Conservation (phyloP, 1,140 invertebrate genomes). For the Aphelinus atriplicis region DNA sequence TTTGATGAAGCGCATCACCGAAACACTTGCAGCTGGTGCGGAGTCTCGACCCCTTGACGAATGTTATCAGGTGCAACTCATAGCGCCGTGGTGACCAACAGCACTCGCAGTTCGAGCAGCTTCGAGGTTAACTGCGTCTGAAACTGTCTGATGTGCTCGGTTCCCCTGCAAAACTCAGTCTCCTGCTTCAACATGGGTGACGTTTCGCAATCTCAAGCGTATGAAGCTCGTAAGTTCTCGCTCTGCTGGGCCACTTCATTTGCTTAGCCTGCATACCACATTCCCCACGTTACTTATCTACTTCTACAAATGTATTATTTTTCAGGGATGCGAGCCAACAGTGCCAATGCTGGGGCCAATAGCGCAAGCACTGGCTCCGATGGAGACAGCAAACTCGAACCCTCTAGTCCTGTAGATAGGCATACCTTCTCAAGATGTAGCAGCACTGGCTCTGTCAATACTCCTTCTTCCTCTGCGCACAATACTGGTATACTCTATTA, state of each 20-base stretch:
- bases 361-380: constrained; percentile 44
- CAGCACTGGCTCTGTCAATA: constrained; percentile 85
- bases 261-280: too few relatives aligned
- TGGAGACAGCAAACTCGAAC: constrained; percentile 71
- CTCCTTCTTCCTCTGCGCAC: constrained; percentile 85
- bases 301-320: neutral
- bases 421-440: constrained; percentile 82
- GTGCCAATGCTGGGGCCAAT: constrained; percentile 6
- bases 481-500: constrained; percentile 75
- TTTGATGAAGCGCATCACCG: too few relatives aligned
- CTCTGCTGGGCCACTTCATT: neutral
- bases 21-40: too few relatives aligned
- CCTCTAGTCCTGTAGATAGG: constrained; percentile 73
- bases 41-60: too few relatives aligned
- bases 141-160: neutral
- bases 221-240: constrained; percentile 16
- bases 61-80: too few relatives aligned
- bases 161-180: neutral
- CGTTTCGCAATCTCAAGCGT: constrained; percentile 21
- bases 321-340: neutral
- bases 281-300: too few relatives aligned
- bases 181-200: constrained; percentile 24
- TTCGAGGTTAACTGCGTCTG: constrained; percentile 8
- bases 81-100: too few relatives aligned
- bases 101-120: too few relatives aligned